Conservation (phyloP, 2,888 invertebrate genomes). For the Abrostola tripartita region DNA sequence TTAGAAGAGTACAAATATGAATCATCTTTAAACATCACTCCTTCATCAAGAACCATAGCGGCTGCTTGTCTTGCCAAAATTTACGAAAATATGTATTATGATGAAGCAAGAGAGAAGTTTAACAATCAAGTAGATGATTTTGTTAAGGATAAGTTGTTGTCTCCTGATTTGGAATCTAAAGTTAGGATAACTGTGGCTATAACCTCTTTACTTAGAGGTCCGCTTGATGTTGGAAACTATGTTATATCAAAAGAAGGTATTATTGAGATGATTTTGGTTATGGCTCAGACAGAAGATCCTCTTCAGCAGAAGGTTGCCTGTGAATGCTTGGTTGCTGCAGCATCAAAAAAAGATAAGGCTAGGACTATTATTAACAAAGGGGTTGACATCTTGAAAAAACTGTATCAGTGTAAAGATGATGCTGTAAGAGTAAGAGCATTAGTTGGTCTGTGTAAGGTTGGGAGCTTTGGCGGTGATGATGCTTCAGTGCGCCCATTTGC, state of each 20-base stretch:
- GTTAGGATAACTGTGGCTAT: constrained; percentile 95
- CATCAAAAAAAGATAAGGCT: constrained; percentile 99
- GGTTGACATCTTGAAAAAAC: constrained; percentile 96
- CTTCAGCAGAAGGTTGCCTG: constrained; percentile 98
- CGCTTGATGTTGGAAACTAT: constrained; percentile 97
- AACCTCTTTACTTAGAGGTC: constrained; percentile 96
- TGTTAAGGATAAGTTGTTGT: constrained; percentile 94
- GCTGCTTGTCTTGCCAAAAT: constrained; percentile 96
- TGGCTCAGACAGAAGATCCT: constrained; percentile 97
- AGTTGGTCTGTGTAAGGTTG: constrained; percentile 98
- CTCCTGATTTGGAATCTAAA: constrained; percentile 96
- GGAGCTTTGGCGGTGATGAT: constrained; percentile 98
- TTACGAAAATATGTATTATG: constrained; percentile 99
- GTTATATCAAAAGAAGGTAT: constrained; percentile 95
- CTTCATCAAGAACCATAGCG: constrained; percentile 96
- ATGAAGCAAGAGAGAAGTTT: constrained; percentile 92
- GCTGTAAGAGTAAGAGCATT: constrained; percentile 95
- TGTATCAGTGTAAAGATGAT: constrained; percentile 97
- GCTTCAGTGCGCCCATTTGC: constrained; percentile 98
- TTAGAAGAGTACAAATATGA: constrained; percentile 97
- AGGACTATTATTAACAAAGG: constrained; percentile 96
- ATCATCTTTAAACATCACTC: constrained; percentile 96
- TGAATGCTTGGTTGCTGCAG: constrained; percentile 98
- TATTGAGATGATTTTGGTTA: constrained; percentile 98
- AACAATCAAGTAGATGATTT: constrained; percentile 94